Conservation (phyloP, 2,113 vertebrate genomes). For the Microtus pennsylvanicus region DNA sequence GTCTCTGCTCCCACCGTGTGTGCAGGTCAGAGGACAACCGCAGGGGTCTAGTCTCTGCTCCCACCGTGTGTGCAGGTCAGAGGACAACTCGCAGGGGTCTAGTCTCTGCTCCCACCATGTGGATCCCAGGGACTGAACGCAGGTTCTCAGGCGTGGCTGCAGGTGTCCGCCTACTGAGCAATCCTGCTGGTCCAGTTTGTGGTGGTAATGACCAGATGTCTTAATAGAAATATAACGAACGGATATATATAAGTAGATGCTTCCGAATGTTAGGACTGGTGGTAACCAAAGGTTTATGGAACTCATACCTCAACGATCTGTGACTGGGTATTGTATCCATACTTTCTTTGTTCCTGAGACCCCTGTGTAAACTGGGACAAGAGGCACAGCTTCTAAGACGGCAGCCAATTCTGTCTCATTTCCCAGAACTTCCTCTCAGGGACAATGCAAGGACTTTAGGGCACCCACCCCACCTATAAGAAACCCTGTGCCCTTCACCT, state of each 20-base stretch:
- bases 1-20: not conserved
- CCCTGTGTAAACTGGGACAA: not conserved
- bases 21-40: no score
- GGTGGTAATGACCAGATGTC: not conserved
- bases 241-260: not conserved
- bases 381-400: not conserved
- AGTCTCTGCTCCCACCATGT: no score
- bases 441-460: constrained; percentile 22
- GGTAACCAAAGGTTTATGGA: not conserved
- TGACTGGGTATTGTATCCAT: not conserved
- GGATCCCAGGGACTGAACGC: not conserved
- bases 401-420: constrained; percentile 9
- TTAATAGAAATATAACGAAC: not conserved
- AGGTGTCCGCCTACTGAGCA: no score
- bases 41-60: no score
- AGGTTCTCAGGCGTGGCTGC: not conserved
- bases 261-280: not conserved
- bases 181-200: not conserved
- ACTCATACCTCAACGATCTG: not conserved
- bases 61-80: no score
- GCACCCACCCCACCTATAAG: not conserved
- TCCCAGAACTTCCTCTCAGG: constrained; percentile 27
- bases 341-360: not conserved
- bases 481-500: not conserved
- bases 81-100: no score